Base-by-base conservation (phyloP, 1,140 invertebrate genomes). In the Drosophila pallidifrons region DNA sequence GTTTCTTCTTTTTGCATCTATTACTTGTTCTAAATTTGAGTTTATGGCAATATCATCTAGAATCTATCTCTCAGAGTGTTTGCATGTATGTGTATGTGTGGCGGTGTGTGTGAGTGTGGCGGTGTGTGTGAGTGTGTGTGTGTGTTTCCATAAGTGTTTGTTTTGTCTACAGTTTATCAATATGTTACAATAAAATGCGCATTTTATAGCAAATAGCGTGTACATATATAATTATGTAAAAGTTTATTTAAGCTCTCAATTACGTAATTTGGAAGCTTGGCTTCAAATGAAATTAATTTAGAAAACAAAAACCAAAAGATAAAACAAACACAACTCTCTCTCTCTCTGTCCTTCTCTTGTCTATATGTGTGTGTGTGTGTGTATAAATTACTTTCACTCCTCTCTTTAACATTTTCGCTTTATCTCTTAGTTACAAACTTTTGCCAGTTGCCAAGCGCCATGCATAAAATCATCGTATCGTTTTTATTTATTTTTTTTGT, bases 281-380 rank as follows among this genome's bases (percentile, higher is more conserved):
- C 82, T 86, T 85, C 81, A 76, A 77, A 55, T 25, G 13, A 83
- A 80, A 85, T 85, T 70, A 81, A 81, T 85, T 83, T 83, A 74
- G 74, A 80, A 54, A 63, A 68, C 7, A 25, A 28, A 49, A 61
- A 10, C 54, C 32, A 25, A 69, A 55, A 61, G 59, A 63, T 45
- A 25, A 57, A 78, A 65, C 59, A 73, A 69, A 78, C 47, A 64
- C 65, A 58, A 75, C 15, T 61, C 61, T 38, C 32, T 35, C 35
- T 38, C 10, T 38, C 13, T 57, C 15, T 54, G 7, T 43, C 16
- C 15, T 6, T 45, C n/a, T 15, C 32, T 72, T 10, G 47, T 15
- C 32, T 69, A 28, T 49, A 32, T 51, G 13, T 57, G 4, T 57
- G 8, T n/a, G n/a, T n/a, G n/a, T 35, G 30, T 63, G 41, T 58